These are phyloP conservation scores for Heliconius ethilla DNA, from an alignment of 2,888 invertebrate genomes.

Conservation along the genomic window DNA sequence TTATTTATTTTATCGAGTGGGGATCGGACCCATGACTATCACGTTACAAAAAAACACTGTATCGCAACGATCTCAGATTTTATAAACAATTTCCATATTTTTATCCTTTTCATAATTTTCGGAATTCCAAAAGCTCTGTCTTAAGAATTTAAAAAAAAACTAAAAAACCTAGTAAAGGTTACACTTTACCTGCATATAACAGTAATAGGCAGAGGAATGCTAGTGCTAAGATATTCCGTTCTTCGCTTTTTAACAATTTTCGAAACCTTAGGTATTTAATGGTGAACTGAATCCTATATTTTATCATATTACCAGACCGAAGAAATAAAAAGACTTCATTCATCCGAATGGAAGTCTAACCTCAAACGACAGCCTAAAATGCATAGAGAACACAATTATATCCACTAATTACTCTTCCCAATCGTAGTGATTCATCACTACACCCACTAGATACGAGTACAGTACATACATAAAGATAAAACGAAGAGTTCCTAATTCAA, in stretches of 20 bases:
- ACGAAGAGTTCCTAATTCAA: not conserved
- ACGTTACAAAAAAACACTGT: no score
- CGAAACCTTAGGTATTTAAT: not conserved
- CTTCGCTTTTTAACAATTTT: not conserved
- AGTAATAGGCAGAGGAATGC: not conserved
- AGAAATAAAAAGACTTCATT: not conserved
- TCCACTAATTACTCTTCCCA: not conserved
- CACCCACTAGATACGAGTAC: not conserved
- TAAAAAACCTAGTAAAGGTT: no score
- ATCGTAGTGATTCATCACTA: not conserved
- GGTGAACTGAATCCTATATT: no score
- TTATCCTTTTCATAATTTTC: no score
- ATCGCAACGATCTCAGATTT: no score
- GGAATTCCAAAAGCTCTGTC: no score
- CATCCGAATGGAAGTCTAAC: not conserved
- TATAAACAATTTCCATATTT: no score
- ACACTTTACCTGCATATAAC: not conserved
- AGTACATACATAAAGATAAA: constrained; percentile 11
- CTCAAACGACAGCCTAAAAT: not conserved
- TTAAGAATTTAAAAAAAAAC: no score
- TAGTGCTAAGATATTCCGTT: not conserved
- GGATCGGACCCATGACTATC: no score
- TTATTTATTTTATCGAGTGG: no score
- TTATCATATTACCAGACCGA: no score
- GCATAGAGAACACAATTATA: not conserved